Evolutionary conservation across 2,113 vertebrate species (phyloP).

Genomic region (Cisticola juncidis): DNA sequence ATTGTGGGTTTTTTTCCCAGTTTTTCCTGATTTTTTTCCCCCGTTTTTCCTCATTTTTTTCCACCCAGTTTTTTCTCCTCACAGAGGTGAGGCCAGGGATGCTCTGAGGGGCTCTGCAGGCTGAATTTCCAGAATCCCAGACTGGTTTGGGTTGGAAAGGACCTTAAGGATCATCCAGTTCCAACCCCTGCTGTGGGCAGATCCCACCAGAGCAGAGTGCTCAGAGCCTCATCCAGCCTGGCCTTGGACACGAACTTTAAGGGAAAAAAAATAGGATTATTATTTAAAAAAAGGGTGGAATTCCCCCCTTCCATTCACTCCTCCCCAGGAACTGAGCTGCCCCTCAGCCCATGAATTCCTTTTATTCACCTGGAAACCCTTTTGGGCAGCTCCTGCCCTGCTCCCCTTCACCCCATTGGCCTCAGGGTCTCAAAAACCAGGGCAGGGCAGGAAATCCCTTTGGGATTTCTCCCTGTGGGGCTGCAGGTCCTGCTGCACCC

Average conservation of each 20-base stretch:
- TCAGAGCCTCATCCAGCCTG: not conserved
- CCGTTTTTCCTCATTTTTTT: not conserved
- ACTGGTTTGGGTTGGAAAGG: not conserved
- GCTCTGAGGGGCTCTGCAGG: not conserved
- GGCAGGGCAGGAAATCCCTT: not conserved
- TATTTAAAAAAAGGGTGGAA: not conserved
- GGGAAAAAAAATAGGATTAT: too few species aligned
- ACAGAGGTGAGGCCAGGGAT: too few species aligned
- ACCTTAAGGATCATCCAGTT: not conserved
- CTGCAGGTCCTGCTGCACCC: not conserved
- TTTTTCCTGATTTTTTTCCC: not conserved
- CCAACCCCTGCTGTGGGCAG: not conserved
- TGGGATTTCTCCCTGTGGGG: rapidly evolving
- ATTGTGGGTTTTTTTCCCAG: not conserved
- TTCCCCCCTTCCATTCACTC: not conserved
- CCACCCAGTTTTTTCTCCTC: not conserved
- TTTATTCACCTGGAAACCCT: not conserved
- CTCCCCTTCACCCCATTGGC: rapidly evolving
- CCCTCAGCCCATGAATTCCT: not conserved
- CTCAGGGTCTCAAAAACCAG: not conserved
- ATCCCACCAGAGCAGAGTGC: not conserved
- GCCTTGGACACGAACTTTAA: not conserved
- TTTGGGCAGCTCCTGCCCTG: not conserved
- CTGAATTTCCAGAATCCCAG: not conserved
- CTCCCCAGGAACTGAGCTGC: not conserved